Conservation (phyloP, 2,888 invertebrate genomes). For the Dryococelus australis region DNA sequence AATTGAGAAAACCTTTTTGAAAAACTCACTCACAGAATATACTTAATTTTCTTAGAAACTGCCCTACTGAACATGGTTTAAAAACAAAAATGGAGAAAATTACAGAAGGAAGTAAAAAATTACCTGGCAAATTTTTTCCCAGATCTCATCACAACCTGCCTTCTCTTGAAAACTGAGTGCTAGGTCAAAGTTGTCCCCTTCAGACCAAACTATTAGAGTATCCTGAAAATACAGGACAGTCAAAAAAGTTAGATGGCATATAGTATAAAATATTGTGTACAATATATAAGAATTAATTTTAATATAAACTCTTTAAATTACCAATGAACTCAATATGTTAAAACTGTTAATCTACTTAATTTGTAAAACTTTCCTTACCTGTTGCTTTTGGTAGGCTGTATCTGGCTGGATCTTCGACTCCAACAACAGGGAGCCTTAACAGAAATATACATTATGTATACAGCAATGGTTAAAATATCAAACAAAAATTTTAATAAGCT, state of each 20-base stretch:
- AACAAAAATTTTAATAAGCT: no score
- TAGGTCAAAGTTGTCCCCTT: conserved; percentile 98
- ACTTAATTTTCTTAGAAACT: no score
- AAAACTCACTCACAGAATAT: no score
- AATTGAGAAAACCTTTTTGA: no score
- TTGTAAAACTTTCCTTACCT: conserved; percentile 61
- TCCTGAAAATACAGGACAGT: conserved; percentile 66
- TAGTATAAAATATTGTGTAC: background rate
- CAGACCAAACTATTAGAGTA: conserved; percentile 99
- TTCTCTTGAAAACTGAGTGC: conserved; percentile 99
- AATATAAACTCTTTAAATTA: no score
- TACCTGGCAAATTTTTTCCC: conserved; percentile 99
- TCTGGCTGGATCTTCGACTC: conserved; percentile 99
- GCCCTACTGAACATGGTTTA: no score
- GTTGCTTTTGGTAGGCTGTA: conserved; percentile 99
- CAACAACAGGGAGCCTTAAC: conserved; percentile 77
- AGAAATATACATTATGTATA: conserved; percentile 18
- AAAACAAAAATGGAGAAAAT: no score
- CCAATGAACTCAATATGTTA: no score
- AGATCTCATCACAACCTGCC: conserved; percentile 99
- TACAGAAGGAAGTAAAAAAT: background rate
- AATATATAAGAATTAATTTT: no score
- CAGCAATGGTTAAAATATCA: no score
- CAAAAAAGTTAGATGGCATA: conserved; percentile 22
- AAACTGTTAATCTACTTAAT: no score